Conservation (phyloP, 1,140 invertebrate species). For the Octopus sinensis region DNA sequence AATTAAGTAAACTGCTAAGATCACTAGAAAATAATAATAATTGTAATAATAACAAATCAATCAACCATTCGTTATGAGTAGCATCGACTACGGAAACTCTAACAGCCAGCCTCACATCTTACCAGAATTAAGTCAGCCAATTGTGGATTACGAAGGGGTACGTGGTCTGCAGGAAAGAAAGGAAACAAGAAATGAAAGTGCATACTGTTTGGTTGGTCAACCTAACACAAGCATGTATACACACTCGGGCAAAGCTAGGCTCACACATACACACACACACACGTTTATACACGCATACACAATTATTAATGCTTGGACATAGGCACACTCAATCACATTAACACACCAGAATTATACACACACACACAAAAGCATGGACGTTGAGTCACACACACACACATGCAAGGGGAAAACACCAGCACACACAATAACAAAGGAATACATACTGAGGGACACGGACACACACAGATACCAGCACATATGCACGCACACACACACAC, state of each 20-base stretch:
- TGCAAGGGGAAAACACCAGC: not conserved
- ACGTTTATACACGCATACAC: not conserved
- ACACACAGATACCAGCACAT: not conserved
- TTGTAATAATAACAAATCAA: too few species aligned
- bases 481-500: not conserved
- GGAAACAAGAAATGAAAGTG: not conserved
- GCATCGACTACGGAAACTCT: not conserved
- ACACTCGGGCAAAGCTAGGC: not conserved
- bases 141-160: not conserved
- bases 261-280: not conserved
- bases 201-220: not conserved
- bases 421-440: not conserved
- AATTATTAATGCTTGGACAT: not conserved
- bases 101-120: not conserved
- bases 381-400: not conserved
- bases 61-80: not conserved
- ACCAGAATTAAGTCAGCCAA: conserved; percentile 1
- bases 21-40: too few species aligned
- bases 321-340: not conserved
- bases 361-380: not conserved
- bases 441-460: not conserved
- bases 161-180: not conserved
- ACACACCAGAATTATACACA: not conserved
- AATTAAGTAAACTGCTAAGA: too few species aligned
- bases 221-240: not conserved